Percentiles rank a stretch among this genome's conserved stretches.
phyloP scores from a whole-genome alignment of 2,113 vertebrate species.

The Myotis davidii region DNA sequence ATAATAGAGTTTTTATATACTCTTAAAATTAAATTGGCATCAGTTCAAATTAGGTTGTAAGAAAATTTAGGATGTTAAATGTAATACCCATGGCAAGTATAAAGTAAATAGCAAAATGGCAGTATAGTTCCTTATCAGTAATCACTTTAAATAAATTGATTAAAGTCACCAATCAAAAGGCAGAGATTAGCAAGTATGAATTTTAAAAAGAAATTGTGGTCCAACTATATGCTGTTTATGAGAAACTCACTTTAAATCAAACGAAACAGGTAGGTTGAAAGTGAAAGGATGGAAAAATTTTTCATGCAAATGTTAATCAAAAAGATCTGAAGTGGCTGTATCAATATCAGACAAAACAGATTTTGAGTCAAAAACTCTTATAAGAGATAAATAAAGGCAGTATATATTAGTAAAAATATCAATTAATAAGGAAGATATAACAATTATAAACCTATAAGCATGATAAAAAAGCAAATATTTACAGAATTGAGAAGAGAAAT shows the following conservation, averaged over 20 bases:
- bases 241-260: constrained; percentile 31
- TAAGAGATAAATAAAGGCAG: constrained; percentile 6
- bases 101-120: constrained; percentile 40
- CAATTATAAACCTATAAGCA: not conserved
- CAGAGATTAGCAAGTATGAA: not conserved
- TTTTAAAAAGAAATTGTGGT: not conserved
- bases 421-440: not conserved
- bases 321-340: not conserved
- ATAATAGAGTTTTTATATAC: too few relatives aligned
- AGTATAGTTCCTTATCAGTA: constrained; percentile 24
- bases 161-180: constrained; percentile 25
- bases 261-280: constrained; percentile 35
- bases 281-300: not conserved
- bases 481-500: constrained; percentile 21
- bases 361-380: not conserved
- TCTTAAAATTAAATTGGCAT: too few relatives aligned
- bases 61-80: too few relatives aligned
- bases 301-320: not conserved
- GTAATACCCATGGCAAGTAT: not conserved
- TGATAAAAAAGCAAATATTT: constrained; percentile 16
- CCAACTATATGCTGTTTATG: not conserved
- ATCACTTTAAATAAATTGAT: constrained; percentile 26
- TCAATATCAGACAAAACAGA: constrained; percentile 17
- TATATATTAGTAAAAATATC: constrained; percentile 26
- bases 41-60: too few relatives aligned